Conservation (phyloP, 1,140 invertebrate species). For the Geopemphigus sp. region DNA sequence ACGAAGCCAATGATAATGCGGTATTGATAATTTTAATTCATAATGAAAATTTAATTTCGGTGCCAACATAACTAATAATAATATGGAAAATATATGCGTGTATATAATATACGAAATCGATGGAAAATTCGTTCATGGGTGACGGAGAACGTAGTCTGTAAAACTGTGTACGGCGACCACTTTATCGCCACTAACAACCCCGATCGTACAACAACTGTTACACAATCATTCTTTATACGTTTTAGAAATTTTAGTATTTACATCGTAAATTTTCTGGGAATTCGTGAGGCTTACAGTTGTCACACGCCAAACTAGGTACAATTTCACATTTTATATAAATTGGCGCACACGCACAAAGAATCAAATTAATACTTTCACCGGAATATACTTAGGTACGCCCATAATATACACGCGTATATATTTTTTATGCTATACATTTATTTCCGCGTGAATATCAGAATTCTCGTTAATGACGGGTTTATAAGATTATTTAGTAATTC, state of each 20-base stretch:
- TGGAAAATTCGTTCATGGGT: background rate
- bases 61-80: too few relatives aligned
- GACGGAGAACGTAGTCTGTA: background rate
- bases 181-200: background rate
- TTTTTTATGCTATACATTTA: too few relatives aligned
- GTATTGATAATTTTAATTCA: too few relatives aligned
- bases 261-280: background rate
- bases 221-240: conserved; percentile 4
- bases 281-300: conserved; percentile 23
- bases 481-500: too few relatives aligned
- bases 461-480: too few relatives aligned
- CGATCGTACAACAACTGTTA: background rate
- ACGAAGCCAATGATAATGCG: too few relatives aligned
- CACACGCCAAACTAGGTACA: background rate
- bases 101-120: background rate
- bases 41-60: too few relatives aligned
- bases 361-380: too few relatives aligned
- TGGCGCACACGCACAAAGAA: background rate
- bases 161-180: background rate
- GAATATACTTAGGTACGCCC: too few relatives aligned
- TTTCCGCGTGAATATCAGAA: too few relatives aligned
- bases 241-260: conserved; percentile 24
- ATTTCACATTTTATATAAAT: conserved; percentile 24
- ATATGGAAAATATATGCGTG: too few relatives aligned
- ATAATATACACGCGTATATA: too few relatives aligned